phyloP scores from a whole-genome alignment of 2,888 invertebrate genomes.

The Agonopterix arenella region DNA sequence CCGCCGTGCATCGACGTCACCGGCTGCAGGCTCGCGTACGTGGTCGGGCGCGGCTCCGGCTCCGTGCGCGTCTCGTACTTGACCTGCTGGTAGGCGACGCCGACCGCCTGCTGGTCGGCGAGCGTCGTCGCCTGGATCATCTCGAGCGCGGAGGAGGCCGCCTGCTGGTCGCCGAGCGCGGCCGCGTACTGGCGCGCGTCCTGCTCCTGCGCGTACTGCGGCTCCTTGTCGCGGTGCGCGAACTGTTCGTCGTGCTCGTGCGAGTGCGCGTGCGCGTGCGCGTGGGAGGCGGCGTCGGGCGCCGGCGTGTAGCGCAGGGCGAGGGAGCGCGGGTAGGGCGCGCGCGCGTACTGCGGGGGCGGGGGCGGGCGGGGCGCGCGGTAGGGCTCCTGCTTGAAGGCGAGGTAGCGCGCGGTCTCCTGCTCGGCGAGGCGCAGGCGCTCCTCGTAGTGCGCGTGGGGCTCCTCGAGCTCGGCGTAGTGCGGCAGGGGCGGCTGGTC shows the following conservation, averaged over 20 bases:
- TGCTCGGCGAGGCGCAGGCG: conserved; percentile 49
- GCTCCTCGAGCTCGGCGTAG: conserved; percentile 40
- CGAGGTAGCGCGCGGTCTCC: conserved; percentile 57
- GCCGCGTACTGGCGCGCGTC: conserved; percentile 44
- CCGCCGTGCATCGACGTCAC: conserved; percentile 70
- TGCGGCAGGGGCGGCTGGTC: conserved; percentile 26
- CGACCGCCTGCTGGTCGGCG: conserved; percentile 57
- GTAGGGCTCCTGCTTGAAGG: conserved; percentile 61
- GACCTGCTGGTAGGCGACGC: conserved; percentile 60
- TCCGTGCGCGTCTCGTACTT: conserved; percentile 67
- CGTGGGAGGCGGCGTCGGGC: conserved; percentile 54
- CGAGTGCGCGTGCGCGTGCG: conserved; percentile 41
- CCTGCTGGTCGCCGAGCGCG: conserved; percentile 39
- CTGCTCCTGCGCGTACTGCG: conserved; percentile 39
- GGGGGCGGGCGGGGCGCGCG: conserved; percentile 37
- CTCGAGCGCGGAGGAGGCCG: conserved; percentile 16
- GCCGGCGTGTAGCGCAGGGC: conserved; percentile 49
- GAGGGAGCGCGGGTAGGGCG: conserved; percentile 37
- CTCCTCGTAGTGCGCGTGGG: conserved; percentile 52
- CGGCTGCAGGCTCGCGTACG: conserved; percentile 80
- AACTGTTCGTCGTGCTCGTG: conserved; percentile 47
- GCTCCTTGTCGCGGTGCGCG: conserved; percentile 45
- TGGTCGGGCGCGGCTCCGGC: conserved; percentile 55
- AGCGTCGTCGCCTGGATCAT: conserved; percentile 36
- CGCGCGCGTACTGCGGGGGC: conserved; percentile 41